These are phyloP conservation scores for Chionis minor DNA, from an alignment of 2,113 vertebrate species.

Conservation along the genomic window DNA sequence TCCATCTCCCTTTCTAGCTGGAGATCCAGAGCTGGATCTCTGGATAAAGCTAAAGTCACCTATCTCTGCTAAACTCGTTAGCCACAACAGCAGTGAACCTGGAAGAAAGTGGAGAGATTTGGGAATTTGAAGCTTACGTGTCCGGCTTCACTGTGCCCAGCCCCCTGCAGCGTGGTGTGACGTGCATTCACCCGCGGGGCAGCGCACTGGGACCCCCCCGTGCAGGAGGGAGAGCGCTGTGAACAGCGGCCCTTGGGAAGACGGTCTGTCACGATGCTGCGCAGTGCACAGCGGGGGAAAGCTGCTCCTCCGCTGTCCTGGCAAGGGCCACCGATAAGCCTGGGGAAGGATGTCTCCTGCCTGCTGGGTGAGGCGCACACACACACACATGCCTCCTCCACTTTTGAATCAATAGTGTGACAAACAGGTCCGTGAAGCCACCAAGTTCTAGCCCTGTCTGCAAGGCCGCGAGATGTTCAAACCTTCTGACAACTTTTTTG, in stretches of 20 bases:
- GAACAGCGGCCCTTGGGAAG: neutral
- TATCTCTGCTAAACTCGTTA: neutral
- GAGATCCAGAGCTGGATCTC: neutral
- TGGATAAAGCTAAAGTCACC: neutral
- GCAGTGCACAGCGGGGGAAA: neutral
- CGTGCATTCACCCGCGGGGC: fast-evolving
- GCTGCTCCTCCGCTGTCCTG: neutral
- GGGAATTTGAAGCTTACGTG: neutral
- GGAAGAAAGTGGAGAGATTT: neutral
- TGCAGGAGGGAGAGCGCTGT: neutral
- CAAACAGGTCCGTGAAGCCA: neutral
- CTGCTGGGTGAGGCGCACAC: neutral
- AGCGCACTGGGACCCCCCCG: neutral
- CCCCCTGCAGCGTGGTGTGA: neutral
- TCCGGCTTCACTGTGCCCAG: neutral
- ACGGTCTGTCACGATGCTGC: neutral
- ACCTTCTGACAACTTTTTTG: neutral
- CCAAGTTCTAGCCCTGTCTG: neutral
- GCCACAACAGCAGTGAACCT: neutral
- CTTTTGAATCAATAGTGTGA: neutral
- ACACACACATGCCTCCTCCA: neutral
- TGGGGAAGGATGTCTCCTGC: neutral
- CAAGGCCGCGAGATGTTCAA: neutral
- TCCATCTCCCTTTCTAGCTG: neutral
- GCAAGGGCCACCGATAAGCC: too few relatives aligned